Evolutionary conservation across 2,797 vertebrate genomes (phyloP).

Genomic region (Lophius americanus): DNA sequence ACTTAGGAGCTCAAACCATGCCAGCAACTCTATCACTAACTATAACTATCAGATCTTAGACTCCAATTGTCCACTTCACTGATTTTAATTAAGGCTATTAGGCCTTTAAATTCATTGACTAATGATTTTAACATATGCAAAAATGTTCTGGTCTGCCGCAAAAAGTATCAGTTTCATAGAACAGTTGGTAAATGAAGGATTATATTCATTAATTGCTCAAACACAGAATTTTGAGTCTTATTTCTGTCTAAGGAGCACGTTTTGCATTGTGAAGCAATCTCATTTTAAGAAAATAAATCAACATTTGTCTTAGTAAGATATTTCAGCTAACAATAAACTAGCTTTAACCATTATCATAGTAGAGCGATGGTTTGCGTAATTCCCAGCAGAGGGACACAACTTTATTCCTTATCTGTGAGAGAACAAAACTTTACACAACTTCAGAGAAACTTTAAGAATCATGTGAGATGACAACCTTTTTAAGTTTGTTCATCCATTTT

Average conservation of each 20-base stretch:
- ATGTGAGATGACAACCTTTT: too few species aligned
- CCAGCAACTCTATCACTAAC: slow-evolving; percentile 46
- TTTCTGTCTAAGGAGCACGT: slow-evolving; percentile 23
- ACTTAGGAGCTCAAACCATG: slow-evolving; percentile 22
- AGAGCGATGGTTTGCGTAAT: too few species aligned
- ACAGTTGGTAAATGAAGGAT: slow-evolving; percentile 10
- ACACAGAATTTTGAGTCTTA: slow-evolving; percentile 62
- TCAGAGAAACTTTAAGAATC: too few species aligned
- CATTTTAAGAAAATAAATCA: too few species aligned
- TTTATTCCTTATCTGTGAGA: too few species aligned
- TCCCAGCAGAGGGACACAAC: too few species aligned
- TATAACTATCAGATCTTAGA: slow-evolving; percentile 60
- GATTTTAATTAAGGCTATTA: slow-evolving; percentile 58
- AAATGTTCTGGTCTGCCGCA: slow-evolving; percentile 19
- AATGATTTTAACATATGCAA: slow-evolving; percentile 28
- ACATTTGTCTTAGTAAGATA: too few species aligned
- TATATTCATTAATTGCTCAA: slow-evolving; percentile 5
- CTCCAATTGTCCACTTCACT: slow-evolving; percentile 44
- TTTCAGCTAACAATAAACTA: too few species aligned
- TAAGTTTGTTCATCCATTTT: too few species aligned
- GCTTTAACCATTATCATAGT: too few species aligned
- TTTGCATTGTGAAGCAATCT: too few species aligned
- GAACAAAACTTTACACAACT: too few species aligned
- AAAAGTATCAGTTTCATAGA: slow-evolving; percentile 29
- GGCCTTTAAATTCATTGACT: slow-evolving; percentile 30